Conservation (phyloP, 2,113 vertebrate species). For the Toxotes chatareus region DNA sequence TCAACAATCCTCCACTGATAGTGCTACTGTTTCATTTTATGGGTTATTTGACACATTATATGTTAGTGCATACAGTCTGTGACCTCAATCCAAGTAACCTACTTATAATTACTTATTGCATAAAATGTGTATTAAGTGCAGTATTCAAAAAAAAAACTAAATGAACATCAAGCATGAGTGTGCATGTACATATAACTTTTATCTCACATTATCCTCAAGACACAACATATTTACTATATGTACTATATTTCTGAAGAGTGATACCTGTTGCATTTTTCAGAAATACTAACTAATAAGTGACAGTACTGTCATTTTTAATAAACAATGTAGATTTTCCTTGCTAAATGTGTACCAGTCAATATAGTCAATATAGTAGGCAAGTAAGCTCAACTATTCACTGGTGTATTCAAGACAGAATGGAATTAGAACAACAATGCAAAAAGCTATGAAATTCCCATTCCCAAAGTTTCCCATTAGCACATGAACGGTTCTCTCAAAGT, state of each 20-base stretch:
- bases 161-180: no score
- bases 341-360: not conserved
- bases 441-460: not conserved
- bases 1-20: not conserved
- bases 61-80: not conserved
- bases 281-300: no score
- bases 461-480: not conserved
- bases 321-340: not conserved
- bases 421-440: not conserved
- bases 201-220: not conserved
- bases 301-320: no score
- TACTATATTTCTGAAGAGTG: not conserved
- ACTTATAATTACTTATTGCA: constrained; percentile 22
- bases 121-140: not conserved
- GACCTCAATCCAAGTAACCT: constrained; percentile 31
- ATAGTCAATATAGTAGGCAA: not conserved
- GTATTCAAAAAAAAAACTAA: no score
- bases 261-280: no score
- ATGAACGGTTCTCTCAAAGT: not conserved
- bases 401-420: not conserved
- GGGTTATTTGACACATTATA: constrained; percentile 9
- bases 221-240: not conserved
- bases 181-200: no score
- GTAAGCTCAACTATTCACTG: not conserved
- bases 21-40: not conserved